phyloP scores from a whole-genome alignment of 2,888 invertebrate genomes.

The Drosophila multiciliata region DNA sequence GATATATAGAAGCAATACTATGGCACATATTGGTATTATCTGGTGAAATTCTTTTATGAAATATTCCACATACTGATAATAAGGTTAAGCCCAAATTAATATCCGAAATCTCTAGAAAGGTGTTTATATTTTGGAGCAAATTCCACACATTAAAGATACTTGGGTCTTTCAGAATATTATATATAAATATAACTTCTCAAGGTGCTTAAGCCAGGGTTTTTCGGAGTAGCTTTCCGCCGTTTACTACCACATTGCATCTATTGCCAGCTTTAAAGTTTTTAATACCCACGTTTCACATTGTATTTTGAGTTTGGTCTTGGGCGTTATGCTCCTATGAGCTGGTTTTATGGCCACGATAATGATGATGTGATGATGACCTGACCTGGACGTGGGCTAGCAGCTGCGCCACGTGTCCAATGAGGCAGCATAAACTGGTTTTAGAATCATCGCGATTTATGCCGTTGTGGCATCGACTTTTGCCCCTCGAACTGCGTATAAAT shows the following conservation, averaged over 20 bases:
- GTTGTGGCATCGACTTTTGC: conserved; percentile 21
- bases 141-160: neutral
- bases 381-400: conserved; percentile 30
- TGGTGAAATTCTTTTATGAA: neutral
- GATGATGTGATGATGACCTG: conserved; percentile 19
- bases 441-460: conserved; percentile 50
- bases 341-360: conserved; percentile 18
- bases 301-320: neutral
- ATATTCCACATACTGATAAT: neutral
- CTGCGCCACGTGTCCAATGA: conserved; percentile 30
- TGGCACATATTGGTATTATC: neutral
- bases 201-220: neutral
- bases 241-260: neutral
- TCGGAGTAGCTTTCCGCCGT: neutral
- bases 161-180: neutral
- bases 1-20: neutral
- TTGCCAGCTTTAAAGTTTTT: neutral
- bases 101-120: neutral
- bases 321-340: neutral
- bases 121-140: neutral
- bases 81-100: neutral
- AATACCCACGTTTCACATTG: neutral
- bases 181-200: neutral
- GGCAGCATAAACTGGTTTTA: conserved; percentile 41
- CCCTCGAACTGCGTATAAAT: conserved; percentile 61